A percentile compares a stretch with the other conserved stretches of the same genome.
Conservation (phyloP, 2,888 invertebrate species). For the Labia minor region DNA sequence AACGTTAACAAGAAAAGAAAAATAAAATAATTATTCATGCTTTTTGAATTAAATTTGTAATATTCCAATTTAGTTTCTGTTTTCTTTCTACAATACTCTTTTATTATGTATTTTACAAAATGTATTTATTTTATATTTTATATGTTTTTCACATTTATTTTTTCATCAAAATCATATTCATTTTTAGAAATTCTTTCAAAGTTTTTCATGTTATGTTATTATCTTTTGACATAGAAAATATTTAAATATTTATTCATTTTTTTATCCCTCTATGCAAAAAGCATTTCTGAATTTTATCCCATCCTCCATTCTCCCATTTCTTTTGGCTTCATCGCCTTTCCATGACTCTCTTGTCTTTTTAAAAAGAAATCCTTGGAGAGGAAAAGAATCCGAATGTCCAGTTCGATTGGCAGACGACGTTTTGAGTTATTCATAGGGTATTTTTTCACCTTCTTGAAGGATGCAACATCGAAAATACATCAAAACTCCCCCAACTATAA, state of each 20-base stretch:
- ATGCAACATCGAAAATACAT: neutral
- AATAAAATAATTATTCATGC: no score
- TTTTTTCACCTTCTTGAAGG: neutral
- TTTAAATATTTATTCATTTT: conserved; percentile 1
- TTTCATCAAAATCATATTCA: no score
- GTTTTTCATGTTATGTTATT: no score
- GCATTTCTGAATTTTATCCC: neutral
- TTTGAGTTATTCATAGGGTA: neutral
- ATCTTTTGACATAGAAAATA: no score
- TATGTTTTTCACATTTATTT: no score
- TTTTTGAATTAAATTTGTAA: no score
- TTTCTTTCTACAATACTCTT: no score
- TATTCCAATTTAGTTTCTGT: no score
- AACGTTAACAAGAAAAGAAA: no score
- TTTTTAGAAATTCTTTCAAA: no score
- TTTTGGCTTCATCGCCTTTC: neutral
- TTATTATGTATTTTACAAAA: no score
- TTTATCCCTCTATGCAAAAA: neutral
- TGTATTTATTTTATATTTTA: no score
- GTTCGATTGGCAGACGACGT: neutral
- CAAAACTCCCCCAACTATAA: neutral
- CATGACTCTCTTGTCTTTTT: neutral
- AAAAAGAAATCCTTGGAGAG: neutral
- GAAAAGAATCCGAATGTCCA: conserved; percentile 7
- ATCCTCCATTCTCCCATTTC: neutral